Conservation (phyloP, 2,797 vertebrate genomes). For the Pempheris klunzingeri region DNA sequence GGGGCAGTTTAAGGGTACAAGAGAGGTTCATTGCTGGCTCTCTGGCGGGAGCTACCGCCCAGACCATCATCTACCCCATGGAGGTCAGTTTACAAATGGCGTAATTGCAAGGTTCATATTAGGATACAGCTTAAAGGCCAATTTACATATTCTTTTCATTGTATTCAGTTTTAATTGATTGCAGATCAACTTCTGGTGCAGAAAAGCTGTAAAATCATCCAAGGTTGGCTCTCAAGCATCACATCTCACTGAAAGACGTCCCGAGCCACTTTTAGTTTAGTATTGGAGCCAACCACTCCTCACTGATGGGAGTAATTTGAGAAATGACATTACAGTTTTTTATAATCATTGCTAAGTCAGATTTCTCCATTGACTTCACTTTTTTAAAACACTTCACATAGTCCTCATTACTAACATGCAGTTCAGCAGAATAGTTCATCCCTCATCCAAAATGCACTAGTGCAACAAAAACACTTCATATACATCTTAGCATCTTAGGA, state of each 20-base stretch:
- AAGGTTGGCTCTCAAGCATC: background rate
- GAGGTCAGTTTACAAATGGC: slow-evolving; percentile 84
- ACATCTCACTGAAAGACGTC: background rate
- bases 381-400: too few species aligned
- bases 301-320: background rate
- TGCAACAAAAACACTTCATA: too few species aligned
- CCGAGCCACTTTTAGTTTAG: background rate
- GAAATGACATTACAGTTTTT: too few species aligned
- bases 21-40: slow-evolving; percentile 96
- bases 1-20: slow-evolving; percentile 86
- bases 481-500: too few species aligned
- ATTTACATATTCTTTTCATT: background rate
- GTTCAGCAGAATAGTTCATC: too few species aligned
- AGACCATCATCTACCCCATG: slow-evolving; percentile 97
- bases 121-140: background rate
- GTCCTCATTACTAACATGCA: too few species aligned
- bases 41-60: slow-evolving; percentile 93
- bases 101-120: background rate
- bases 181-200: background rate
- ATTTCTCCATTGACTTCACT: too few species aligned
- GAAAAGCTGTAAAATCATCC: background rate
- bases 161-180: background rate
- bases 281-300: background rate
- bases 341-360: too few species aligned
- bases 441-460: too few species aligned